Evolutionary conservation across 2,113 vertebrate species (phyloP).

Genomic region (Seriola quinqueradiata): DNA sequence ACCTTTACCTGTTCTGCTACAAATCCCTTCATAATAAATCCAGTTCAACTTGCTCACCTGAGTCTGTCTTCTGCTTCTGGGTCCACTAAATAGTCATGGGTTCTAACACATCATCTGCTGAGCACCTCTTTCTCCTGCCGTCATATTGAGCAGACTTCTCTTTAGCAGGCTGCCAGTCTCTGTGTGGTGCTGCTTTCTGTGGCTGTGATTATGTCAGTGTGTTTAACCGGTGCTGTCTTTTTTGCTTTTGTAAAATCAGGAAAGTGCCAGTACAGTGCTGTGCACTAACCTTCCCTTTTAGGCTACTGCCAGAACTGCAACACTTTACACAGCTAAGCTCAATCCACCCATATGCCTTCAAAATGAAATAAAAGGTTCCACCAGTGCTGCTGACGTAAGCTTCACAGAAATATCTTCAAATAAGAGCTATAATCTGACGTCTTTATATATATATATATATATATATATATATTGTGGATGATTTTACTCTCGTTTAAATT

Average conservation of each 20-base stretch:
- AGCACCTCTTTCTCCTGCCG: background rate
- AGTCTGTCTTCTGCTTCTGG: no score
- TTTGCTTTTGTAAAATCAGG: background rate
- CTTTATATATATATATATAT: no score
- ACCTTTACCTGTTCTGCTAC: no score
- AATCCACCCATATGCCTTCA: background rate
- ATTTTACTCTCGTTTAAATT: no score
- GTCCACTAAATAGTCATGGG: no score
- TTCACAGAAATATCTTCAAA: background rate
- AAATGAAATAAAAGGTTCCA: background rate
- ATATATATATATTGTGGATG: no score
- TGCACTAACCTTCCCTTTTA: background rate
- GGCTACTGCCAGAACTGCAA: background rate
- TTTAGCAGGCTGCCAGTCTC: background rate
- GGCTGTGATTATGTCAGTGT: background rate
- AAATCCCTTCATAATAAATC: no score
- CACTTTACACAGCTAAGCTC: background rate
- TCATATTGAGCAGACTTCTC: background rate
- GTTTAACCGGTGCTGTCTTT: background rate
- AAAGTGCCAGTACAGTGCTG: background rate
- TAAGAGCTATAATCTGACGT: background rate
- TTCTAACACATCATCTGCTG: background rate
- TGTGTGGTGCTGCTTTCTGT: conserved; percentile 3
- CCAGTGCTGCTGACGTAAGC: background rate
- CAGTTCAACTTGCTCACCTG: no score